A percentile compares a stretch with the other conserved stretches of the same genome.
These are phyloP conservation scores for Enoplosus armatus DNA, from an alignment of 2,797 vertebrate genomes.

Conservation along the genomic window DNA sequence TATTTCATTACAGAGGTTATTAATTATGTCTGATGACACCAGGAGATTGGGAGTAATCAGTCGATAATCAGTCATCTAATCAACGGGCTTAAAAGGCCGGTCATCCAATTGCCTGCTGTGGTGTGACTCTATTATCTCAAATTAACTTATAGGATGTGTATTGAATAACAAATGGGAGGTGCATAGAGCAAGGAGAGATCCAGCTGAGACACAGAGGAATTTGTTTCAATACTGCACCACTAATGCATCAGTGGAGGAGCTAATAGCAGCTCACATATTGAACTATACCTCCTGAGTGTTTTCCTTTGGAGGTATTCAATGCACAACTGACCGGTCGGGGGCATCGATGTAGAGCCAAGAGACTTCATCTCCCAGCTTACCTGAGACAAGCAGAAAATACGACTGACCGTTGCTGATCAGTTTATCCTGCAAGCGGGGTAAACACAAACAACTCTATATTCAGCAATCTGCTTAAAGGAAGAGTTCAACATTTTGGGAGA, in stretches of 20 bases:
- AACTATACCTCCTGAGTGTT: neutral
- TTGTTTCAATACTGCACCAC: neutral
- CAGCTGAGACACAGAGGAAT: conserved; percentile 13
- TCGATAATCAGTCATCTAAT: conserved; percentile 43
- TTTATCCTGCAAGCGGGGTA: no score
- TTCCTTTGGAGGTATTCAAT: neutral
- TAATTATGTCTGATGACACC: conserved; percentile 28
- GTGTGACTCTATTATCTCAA: conserved; percentile 11
- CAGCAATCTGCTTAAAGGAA: neutral
- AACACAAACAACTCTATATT: no score
- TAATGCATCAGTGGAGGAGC: neutral
- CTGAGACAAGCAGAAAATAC: neutral
- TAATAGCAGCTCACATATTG: conserved; percentile 1
- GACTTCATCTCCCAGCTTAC: neutral
- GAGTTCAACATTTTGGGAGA: no score
- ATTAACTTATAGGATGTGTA: conserved; percentile 8
- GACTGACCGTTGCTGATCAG: neutral
- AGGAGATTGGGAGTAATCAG: conserved; percentile 29
- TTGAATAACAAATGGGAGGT: conserved; percentile 14
- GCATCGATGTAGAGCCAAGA: neutral
- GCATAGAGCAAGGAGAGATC: neutral
- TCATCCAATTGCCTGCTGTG: conserved; percentile 26
- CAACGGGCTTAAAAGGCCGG: conserved; percentile 24
- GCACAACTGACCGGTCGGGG: neutral
- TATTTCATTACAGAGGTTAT: conserved; percentile 19